These are phyloP conservation scores for Stichodactyla helianthus DNA, from an alignment of 64 coral and sea anemone genomes.

Conservation along the genomic window DNA sequence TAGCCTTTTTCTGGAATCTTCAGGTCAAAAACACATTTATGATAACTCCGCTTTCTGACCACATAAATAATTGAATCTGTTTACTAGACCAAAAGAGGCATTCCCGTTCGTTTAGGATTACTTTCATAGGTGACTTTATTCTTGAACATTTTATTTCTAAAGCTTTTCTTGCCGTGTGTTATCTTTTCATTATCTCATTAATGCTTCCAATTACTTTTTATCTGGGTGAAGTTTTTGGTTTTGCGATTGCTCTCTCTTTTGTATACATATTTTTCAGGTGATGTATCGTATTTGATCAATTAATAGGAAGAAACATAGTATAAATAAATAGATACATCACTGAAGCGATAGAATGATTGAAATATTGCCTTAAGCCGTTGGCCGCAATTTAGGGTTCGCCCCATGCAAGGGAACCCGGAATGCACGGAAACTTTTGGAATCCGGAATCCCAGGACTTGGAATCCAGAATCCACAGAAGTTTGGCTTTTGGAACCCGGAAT, in stretches of 20 bases:
- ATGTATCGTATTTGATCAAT: neutral
- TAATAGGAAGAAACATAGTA: conserved; percentile 1
- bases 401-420: no score
- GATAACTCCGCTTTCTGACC: no score
- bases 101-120: no score
- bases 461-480: no score
- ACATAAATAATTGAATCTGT: no score
- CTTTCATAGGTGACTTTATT: neutral
- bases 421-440: no score
- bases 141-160: neutral
- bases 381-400: neutral
- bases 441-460: no score
- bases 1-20: no score
- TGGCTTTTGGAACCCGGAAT: no score
- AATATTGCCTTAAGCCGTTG: neutral
- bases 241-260: neutral
- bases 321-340: neutral
- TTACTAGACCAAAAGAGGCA: no score
- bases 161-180: neutral
- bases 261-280: neutral
- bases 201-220: neutral
- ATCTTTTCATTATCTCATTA: conserved; percentile 4
- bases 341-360: neutral
- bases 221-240: neutral
- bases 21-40: no score